Evolutionary conservation across 2,888 invertebrate genomes (phyloP), one percentile per base, ranked within the genome.

Genomic region (Orchesella flavescens): DNA sequence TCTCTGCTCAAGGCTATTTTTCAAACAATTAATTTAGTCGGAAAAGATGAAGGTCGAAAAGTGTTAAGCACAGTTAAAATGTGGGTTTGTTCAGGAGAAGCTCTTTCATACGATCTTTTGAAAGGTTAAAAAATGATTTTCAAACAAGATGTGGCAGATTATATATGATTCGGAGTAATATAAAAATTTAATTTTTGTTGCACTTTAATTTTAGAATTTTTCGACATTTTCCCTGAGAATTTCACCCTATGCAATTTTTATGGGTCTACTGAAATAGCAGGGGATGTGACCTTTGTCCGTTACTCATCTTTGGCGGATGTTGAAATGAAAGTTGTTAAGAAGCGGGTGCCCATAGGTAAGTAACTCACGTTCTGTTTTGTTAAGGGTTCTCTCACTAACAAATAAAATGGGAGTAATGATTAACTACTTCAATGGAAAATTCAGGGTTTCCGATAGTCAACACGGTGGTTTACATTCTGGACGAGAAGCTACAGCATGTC

Each of bases 211-310:
- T 5, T 19, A 90, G 91, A 93, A 49, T 93, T 93, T 87, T 95
- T 96, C 86, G 92, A 92, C 74, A n/a, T 78, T 2, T 85, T 86
- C 46, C 82, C 85, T 3, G 92, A 93, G 15, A 90, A 91, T 0
- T 93, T 94, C 85, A 91, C 92, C 17, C 90, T 97, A 53, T 66
- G 69, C 21, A 97, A 97, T 89, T 96, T 96, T 89, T 97, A 97
- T 89, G 97, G 97, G 0, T 96, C 96, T 86, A 97, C 97, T 0
- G 97, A 97, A 90, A 93, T 96, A 0, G 96, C 96, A 94, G 97
- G 96, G 0, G 97, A 97, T 89, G 96, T 97, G 1, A 96, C 96
- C 0, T 96, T 93, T 89, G 93, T 94, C 87, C 91, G 94, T 0
- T 91, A 96, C 88, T 92, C 92, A 80, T 92, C 91, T 69, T 89